These are phyloP conservation scores for Cervus canadensis DNA, from an alignment of 2,113 vertebrate species.

Conservation along the genomic window DNA sequence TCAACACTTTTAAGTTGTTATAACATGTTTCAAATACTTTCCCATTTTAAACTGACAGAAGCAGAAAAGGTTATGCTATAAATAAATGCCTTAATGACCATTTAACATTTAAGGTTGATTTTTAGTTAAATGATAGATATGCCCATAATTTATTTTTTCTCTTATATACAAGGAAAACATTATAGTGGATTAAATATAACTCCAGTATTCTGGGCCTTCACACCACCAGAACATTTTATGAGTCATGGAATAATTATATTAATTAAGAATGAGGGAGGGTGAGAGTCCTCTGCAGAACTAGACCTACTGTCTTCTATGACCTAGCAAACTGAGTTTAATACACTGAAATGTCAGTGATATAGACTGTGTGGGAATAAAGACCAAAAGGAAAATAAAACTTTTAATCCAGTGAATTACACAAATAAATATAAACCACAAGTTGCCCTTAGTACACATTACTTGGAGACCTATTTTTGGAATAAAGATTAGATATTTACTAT, in stretches of 20 bases:
- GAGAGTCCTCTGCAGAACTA: background rate
- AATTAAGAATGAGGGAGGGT: background rate
- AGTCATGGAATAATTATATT: background rate
- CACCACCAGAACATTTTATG: background rate
- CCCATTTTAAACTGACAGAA: background rate
- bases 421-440: slow-evolving; percentile 24
- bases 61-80: slow-evolving; percentile 23
- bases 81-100: slow-evolving; percentile 34
- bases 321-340: background rate
- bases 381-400: background rate
- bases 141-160: background rate
- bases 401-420: background rate
- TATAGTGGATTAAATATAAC: background rate
- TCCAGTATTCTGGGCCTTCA: background rate
- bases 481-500: background rate
- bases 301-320: background rate
- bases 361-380: background rate
- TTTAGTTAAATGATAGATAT: slow-evolving; percentile 15
- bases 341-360: background rate
- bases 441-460: slow-evolving; percentile 8
- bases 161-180: background rate
- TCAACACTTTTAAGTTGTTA: slow-evolving; percentile 9
- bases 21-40: background rate
- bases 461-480: background rate
- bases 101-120: slow-evolving; percentile 32